These are phyloP conservation scores for Dasysyrphus tricinctus DNA, from an alignment of 2,888 invertebrate species.

Conservation along the genomic window DNA sequence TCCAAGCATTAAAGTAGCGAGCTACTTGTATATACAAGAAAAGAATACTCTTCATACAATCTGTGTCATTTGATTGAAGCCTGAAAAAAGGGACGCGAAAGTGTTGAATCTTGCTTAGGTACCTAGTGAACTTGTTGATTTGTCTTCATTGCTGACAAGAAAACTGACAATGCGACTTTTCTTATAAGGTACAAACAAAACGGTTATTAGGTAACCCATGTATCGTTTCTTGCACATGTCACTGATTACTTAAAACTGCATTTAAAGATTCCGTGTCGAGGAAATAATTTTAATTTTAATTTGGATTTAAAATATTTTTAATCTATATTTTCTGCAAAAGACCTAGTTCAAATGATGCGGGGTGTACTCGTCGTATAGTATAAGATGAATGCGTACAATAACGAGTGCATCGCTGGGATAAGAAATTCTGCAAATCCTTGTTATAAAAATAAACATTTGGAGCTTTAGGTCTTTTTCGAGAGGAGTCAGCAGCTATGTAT, in stretches of 20 bases:
- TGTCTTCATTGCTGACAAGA: no score
- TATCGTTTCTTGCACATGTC: no score
- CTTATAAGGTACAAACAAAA: no score
- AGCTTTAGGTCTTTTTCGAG: constrained; percentile 25
- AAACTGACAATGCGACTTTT: no score
- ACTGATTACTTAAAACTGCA: no score
- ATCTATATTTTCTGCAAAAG: background rate
- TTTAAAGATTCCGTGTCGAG: no score
- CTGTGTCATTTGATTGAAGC: background rate
- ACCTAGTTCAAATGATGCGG: background rate
- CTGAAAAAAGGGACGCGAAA: no score
- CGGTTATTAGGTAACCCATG: no score
- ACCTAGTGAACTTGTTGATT: no score
- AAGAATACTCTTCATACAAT: background rate
- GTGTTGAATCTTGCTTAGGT: no score
- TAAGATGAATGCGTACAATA: background rate
- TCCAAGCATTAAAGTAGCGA: constrained; percentile 60
- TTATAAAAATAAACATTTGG: constrained; percentile 67
- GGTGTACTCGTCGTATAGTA: no score
- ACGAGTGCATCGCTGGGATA: constrained; percentile 14
- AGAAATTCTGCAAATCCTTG: constrained; percentile 53
- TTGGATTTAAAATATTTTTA: background rate
- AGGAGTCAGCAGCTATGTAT: background rate
- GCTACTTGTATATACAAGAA: background rate
- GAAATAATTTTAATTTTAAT: no score